A percentile compares a stretch with the other conserved stretches of the same genome.
Conservation (phyloP, 2,113 vertebrate species). For the Lanius collurio region DNA sequence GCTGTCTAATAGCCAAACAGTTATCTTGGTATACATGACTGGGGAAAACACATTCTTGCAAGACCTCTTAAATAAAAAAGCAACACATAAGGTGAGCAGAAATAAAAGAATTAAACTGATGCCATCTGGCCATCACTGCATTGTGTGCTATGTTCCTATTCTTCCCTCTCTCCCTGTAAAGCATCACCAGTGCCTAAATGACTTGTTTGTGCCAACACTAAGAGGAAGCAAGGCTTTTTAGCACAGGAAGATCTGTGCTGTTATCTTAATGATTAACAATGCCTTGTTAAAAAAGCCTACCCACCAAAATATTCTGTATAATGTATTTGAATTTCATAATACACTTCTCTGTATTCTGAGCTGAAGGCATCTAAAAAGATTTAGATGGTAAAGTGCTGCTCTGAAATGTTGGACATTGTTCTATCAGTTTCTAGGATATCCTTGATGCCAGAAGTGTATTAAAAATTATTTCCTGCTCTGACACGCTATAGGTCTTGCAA, state of each 20-base stretch:
- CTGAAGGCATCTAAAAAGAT: background rate
- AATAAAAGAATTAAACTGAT: background rate
- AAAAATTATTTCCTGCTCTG: background rate
- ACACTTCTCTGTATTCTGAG: background rate
- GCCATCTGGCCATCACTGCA: background rate
- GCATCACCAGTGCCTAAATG: background rate
- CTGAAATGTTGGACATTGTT: background rate
- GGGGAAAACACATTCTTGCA: background rate
- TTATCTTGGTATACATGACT: background rate
- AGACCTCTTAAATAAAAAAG: background rate
- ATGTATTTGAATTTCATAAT: background rate
- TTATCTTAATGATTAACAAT: background rate
- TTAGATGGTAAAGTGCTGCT: background rate
- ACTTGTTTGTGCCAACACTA: background rate
- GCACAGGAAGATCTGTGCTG: background rate
- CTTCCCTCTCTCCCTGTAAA: background rate
- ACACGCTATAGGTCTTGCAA: background rate
- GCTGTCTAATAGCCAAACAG: background rate
- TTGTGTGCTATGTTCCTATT: background rate
- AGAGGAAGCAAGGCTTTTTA: background rate
- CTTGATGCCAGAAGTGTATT: background rate
- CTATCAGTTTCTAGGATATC: background rate
- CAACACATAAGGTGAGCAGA: background rate
- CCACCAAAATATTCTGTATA: background rate
- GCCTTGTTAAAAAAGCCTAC: background rate